Conservation (phyloP, 2,797 vertebrate genomes). For the Cottoperca gobio region DNA sequence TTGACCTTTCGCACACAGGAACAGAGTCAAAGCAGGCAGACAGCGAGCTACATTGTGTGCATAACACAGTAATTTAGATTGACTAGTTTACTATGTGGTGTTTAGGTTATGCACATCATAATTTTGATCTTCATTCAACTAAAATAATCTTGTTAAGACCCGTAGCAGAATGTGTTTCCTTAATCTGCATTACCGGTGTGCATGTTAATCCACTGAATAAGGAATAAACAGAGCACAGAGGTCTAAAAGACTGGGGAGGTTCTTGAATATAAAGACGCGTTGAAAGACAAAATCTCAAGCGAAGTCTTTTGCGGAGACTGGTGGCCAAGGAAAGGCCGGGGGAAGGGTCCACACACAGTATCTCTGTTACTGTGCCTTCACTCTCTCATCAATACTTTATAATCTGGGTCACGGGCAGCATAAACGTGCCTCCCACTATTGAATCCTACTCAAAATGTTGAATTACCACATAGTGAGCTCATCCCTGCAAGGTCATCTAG, state of each 20-base stretch:
- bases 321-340: constrained; percentile 37
- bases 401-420: constrained; percentile 65
- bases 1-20: constrained; percentile 65
- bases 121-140: constrained; percentile 6
- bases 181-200: background rate
- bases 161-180: background rate
- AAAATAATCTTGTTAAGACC: background rate
- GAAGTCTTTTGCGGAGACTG: constrained; percentile 24
- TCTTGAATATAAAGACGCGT: constrained; percentile 60
- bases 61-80: constrained; percentile 2
- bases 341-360: constrained; percentile 19
- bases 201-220: background rate
- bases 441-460: constrained; percentile 72
- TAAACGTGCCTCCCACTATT: constrained; percentile 48
- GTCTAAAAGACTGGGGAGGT: constrained; percentile 14
- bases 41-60: background rate
- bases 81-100: background rate
- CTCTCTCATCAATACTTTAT: constrained; percentile 81
- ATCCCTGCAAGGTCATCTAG: constrained; percentile 70
- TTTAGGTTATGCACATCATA: constrained; percentile 7
- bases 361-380: constrained; percentile 49
- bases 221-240: constrained; percentile 15
- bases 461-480: constrained; percentile 75
- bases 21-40: constrained; percentile 28
- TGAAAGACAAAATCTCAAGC: constrained; percentile 53